Evolutionary conservation across 2,113 vertebrate species (phyloP), one percentile per base, ranked within the genome.

Genomic region (Carassius auratus): DNA sequence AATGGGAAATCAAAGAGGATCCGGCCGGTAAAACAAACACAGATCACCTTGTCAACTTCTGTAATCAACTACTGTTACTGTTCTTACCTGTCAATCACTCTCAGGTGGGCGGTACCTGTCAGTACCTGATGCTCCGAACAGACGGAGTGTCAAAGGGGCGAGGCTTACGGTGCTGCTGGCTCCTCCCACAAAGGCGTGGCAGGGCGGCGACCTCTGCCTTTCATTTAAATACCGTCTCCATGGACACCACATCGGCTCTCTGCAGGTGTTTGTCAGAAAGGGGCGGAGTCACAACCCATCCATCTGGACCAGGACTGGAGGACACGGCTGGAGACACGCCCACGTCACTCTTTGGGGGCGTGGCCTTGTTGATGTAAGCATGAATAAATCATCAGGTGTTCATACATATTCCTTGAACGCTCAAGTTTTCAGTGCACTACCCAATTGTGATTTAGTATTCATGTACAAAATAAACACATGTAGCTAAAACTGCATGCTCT

Each of bases 321-420:
- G 97, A 68, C 96, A 93, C 0, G 96, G 96, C 90, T 99, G 98
- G 98, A 97, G 96, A 82, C 95, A 95, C 78, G 97, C 97, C 5
- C 96, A 96, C 45, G 93, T 99, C 89, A 97, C 96, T 4, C 74
- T 99, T 78, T 94, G 68, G 90, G 97, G 96, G 52, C 87, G 74
- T 0, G 96, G 95, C 87, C 87, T 97, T 89, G 95, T 95, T 90
- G 98, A 96, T 76, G 98, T 99, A 89, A 98, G 97, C 97, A 92
- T n/a, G 48, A 45, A 33, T 36, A 8, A 38, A 21, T 73, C 69
- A 64, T 64, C 23, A 64, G 2, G 61, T 23, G 61, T 4, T 14
- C 12, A 30, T 64, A n/a, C n/a, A 26, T 64, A 13, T 23, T 62
- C 61, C n/a, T 62, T 62, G 10, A 62, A 62, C 1, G 9, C 59